Conservation (phyloP, 2,797 vertebrate genomes). For the Coendou prehensilis region DNA sequence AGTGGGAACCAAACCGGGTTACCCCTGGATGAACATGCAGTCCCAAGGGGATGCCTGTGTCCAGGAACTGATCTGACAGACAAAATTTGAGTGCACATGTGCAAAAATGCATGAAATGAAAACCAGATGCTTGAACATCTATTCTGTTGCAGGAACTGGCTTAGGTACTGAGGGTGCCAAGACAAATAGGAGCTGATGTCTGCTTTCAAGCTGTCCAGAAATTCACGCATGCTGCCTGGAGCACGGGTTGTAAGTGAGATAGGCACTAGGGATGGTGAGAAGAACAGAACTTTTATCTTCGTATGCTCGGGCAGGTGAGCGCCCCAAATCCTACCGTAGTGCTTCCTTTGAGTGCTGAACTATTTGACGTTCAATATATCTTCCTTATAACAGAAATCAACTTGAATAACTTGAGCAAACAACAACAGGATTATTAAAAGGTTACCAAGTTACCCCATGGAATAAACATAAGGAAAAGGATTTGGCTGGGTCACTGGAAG, state of each 20-base stretch:
- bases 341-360: neutral
- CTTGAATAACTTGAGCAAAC: neutral
- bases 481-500: neutral
- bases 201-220: neutral
- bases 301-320: neutral
- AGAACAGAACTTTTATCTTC: neutral
- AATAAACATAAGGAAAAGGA: neutral
- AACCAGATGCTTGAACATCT: neutral
- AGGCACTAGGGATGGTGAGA: neutral
- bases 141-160: neutral
- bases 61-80: neutral
- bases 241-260: neutral
- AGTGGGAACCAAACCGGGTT: neutral
- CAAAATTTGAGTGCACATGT: neutral
- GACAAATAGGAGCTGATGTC: neutral
- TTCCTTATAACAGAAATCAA: slow-evolving; percentile 22
- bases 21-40: neutral
- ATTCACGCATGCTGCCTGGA: neutral
- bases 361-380: neutral
- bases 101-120: neutral
- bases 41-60: neutral
- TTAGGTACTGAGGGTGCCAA: neutral
- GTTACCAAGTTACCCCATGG: neutral
- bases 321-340: neutral
- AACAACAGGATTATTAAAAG: neutral